Conservation (phyloP, 2,888 invertebrate genomes). For the Ornithoptera priamus region DNA sequence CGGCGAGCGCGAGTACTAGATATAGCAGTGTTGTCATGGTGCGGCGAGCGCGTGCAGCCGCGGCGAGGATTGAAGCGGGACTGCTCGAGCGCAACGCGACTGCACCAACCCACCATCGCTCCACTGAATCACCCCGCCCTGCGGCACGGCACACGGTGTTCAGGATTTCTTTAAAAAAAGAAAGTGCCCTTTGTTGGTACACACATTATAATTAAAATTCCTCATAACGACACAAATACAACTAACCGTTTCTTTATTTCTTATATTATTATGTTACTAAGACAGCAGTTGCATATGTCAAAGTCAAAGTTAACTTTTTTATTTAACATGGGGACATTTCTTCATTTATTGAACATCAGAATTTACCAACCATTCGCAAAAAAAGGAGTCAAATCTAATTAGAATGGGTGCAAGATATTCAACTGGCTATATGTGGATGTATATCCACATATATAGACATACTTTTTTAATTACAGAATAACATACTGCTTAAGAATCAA, state of each 20-base stretch:
- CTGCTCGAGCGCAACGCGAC: constrained; percentile 63
- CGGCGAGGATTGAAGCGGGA: constrained; percentile 70
- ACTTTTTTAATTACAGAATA: no score
- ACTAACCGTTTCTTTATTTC: background rate
- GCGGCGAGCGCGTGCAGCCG: constrained; percentile 69
- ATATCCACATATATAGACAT: no score
- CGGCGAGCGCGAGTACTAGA: constrained; percentile 61
- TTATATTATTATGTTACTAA: background rate
- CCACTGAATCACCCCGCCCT: constrained; percentile 57
- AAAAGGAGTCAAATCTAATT: no score
- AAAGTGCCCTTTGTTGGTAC: constrained; percentile 16
- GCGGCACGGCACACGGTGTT: constrained; percentile 50
- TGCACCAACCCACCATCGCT: constrained; percentile 39
- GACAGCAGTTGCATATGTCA: background rate
- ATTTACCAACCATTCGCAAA: no score
- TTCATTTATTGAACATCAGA: no score
- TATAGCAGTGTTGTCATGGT: constrained; percentile 67
- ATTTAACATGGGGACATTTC: no score
- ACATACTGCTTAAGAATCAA: no score
- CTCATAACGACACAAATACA: background rate
- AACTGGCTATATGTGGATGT: no score
- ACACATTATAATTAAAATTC: background rate
- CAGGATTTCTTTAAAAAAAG: constrained; percentile 22
- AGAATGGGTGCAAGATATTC: no score
- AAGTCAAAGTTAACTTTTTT: no score